phyloP scores from a whole-genome alignment of 2,888 invertebrate genomes.

The Balanococcus diminutus region DNA sequence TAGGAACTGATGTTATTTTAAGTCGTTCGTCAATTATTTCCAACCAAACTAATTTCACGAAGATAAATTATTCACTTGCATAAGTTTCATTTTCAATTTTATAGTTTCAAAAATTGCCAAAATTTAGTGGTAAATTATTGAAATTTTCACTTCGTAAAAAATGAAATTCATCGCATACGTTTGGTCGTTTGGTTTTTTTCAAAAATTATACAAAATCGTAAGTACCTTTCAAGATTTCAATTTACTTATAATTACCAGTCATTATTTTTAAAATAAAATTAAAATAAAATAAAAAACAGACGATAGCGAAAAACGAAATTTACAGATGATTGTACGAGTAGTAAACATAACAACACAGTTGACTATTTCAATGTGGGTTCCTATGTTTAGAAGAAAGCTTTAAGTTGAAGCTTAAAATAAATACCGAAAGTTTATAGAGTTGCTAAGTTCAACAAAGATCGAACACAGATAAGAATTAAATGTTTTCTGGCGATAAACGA shows the following conservation, averaged over 20 bases:
- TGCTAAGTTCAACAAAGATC: constrained; percentile 54
- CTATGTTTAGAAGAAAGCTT: constrained; percentile 40
- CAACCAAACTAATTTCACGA: too few species aligned
- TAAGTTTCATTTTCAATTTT: too few species aligned
- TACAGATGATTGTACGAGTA: constrained; percentile 3
- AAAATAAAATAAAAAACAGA: background rate
- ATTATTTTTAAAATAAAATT: background rate
- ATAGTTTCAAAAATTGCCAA: too few species aligned
- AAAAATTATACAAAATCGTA: too few species aligned
- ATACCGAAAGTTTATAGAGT: constrained; percentile 52
- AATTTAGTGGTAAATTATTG: too few species aligned
- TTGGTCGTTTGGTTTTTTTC: too few species aligned
- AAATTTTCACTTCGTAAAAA: too few species aligned
- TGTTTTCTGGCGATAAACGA: constrained; percentile 54
- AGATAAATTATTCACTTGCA: too few species aligned
- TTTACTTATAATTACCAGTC: too few species aligned
- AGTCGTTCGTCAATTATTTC: too few species aligned
- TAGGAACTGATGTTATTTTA: background rate
- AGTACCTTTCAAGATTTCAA: background rate
- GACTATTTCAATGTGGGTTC: constrained; percentile 49
- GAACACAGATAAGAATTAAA: constrained; percentile 53
- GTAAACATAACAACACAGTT: constrained; percentile 26
- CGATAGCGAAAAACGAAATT: background rate
- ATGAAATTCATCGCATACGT: too few species aligned
- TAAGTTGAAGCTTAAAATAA: constrained; percentile 52